Evolutionary conservation across 2,888 invertebrate genomes (phyloP), one percentile per base, ranked within the genome.

Genomic region (Xylocampa areola): DNA sequence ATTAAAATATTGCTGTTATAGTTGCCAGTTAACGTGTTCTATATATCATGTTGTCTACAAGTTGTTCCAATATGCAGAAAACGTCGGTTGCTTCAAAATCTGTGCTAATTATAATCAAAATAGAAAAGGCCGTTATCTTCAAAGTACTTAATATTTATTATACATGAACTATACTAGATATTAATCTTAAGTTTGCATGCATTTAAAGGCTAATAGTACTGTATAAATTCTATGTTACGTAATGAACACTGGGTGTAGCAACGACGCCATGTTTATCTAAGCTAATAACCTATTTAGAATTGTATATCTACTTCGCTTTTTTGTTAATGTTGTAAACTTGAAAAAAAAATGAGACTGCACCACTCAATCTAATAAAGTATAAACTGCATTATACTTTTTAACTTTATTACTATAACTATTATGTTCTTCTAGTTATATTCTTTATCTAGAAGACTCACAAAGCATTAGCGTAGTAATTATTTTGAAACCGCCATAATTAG

Each of bases 1-100:
- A 36, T 35, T 62, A 48, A 63, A 45, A 51, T 36, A 36, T 44
- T 44, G 43, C 33, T 55, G 39, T 16, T 48, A 40, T 23, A 32
- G 4, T 8, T 21, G 27, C 13, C 16, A 30, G 68, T 4, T 44
- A 25, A 40, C 23, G 17, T 41, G 32, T 32, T 32, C 11, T 13
- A 39, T 43, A 13, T 32, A 43, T 36, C n/a, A 39, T 14, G 5
- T 25, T 39, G 13, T 40, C 11, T 35, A 32, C 21, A 13, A 36
- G 13, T 41, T 51, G 30, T 43, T 49, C 23, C 7, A 40, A n/a
- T 17, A 40, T 40, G n/a, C 30, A 27, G 5, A 40, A 19, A 53
- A 40, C 32, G 21, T 27, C 8, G 13, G 23, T 39, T 62, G 6
- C 4, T 54, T 25, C 17, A 7, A 36, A 48, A 48, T 39, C 16